Percentiles rank a stretch among this genome's conserved stretches.
These are phyloP conservation scores for Lampris megalopsis DNA, from an alignment of 2,113 vertebrate species.

Conservation along the genomic window DNA sequence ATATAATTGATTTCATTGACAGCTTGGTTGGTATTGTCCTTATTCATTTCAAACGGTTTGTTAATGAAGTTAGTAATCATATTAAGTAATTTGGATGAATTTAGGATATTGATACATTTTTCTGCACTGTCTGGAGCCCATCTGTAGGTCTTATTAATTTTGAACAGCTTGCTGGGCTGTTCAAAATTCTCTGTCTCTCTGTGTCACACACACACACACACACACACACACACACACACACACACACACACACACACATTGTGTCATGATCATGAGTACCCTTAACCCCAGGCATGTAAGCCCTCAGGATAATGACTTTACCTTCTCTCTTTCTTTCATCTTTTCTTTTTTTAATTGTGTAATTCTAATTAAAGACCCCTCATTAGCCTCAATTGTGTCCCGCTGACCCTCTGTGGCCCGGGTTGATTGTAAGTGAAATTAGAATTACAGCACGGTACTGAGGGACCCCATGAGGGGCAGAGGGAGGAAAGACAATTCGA, in stretches of 20 bases:
- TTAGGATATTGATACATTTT: too few relatives aligned
- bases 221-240: background rate
- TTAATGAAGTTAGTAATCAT: too few relatives aligned
- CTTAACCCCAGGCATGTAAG: too few relatives aligned
- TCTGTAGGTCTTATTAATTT: too few relatives aligned
- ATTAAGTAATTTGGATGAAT: too few relatives aligned
- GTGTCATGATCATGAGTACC: background rate
- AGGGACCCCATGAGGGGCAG: background rate
- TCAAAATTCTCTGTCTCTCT: background rate
- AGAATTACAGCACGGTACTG: conserved; percentile 28
- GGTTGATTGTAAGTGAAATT: conserved; percentile 35
- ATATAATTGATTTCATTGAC: too few relatives aligned
- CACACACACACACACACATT: background rate
- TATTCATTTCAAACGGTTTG: too few relatives aligned
- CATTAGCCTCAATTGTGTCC: conserved; percentile 64
- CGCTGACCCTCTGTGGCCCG: conserved; percentile 45
- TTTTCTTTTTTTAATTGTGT: conserved; percentile 31
- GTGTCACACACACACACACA: background rate
- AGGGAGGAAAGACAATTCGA: background rate
- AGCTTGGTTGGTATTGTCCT: too few relatives aligned
- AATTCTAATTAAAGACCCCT: conserved; percentile 71
- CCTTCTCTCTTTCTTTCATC: background rate
- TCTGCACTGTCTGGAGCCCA: too few relatives aligned
- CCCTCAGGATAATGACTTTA: conserved; percentile 40
- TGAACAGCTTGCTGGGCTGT: too few relatives aligned